Percentiles rank a stretch among this genome's conserved stretches.
Conservation (phyloP, 30 jellyfish, hydroid and myxozoan species). For the Aurelia sp. region DNA sequence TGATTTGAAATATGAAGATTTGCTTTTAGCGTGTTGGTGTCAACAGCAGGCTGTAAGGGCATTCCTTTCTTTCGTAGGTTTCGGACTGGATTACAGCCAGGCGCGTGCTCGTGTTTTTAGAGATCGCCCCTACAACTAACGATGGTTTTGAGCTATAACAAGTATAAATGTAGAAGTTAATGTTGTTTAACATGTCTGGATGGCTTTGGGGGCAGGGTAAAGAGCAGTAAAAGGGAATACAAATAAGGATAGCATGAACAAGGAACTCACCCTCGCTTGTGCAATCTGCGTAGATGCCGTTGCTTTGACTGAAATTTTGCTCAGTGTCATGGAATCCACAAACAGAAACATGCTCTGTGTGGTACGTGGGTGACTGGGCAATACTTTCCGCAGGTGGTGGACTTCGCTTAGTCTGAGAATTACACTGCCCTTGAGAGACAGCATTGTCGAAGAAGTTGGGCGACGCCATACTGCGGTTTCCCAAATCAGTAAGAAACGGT, state of each 20-base stretch:
- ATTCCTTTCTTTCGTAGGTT: too few relatives aligned
- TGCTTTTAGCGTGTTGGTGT: too few relatives aligned
- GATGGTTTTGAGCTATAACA: too few relatives aligned
- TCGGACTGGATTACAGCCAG: too few relatives aligned
- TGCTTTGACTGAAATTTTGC: conserved; percentile 20
- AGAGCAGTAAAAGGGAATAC: not conserved
- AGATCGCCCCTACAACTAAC: too few relatives aligned
- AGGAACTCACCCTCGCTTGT: conserved; percentile 37
- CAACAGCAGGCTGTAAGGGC: too few relatives aligned
- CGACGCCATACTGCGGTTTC: conserved; percentile 75
- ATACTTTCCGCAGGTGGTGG: conserved; percentile 52
- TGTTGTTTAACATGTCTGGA: not conserved
- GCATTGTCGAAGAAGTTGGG: conserved; percentile 68
- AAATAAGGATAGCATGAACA: not conserved
- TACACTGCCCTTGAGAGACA: conserved; percentile 50
- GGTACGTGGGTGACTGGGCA: conserved; percentile 41
- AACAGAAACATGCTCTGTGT: conserved; percentile 26
- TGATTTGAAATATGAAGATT: too few relatives aligned
- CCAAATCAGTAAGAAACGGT: conserved; percentile 75
- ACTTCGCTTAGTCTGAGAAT: conserved; percentile 44
- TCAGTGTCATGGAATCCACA: conserved; percentile 54
- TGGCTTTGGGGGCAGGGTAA: not conserved
- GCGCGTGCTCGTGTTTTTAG: too few relatives aligned
- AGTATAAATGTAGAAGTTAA: not conserved
- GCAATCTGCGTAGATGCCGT: conserved; percentile 36